phyloP scores from a whole-genome alignment of 2,113 vertebrate species.

The Dinomys branickii region DNA sequence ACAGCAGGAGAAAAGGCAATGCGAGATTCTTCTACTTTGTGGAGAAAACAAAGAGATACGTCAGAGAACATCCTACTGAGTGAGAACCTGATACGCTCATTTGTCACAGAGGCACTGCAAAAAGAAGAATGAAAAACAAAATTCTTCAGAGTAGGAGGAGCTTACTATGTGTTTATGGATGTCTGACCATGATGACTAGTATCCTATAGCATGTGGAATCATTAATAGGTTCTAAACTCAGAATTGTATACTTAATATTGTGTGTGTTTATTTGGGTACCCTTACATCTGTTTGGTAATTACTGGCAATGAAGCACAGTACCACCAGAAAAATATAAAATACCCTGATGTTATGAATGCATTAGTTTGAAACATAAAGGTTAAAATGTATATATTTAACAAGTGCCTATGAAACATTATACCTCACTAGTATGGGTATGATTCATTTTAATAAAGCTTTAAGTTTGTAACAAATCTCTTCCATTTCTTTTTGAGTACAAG shows the following conservation, averaged over 20 bases:
- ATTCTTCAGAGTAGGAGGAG: not conserved
- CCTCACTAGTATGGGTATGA: not conserved
- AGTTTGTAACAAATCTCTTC: not conserved
- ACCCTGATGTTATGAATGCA: slow-evolving; percentile 23
- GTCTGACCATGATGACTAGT: slow-evolving; percentile 34
- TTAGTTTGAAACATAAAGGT: slow-evolving; percentile 66
- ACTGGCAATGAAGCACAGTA: slow-evolving; percentile 62
- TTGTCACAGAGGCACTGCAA: not conserved
- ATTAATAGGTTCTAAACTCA: not conserved
- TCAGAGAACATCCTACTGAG: not conserved
- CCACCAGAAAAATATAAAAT: slow-evolving; percentile 63
- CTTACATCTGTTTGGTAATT: slow-evolving; percentile 68
- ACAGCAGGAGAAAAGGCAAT: not conserved
- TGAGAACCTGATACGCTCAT: not conserved
- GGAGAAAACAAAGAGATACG: not conserved
- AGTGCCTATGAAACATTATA: slow-evolving; percentile 42
- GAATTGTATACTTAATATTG: slow-evolving; percentile 34
- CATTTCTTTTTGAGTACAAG: not conserved
- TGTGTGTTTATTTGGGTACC: slow-evolving; percentile 55
- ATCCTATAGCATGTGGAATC: slow-evolving; percentile 48
- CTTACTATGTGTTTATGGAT: slow-evolving; percentile 42
- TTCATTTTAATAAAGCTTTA: slow-evolving; percentile 53
- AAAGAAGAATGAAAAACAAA: slow-evolving; percentile 25
- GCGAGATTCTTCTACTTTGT: not conserved
- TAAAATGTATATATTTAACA: slow-evolving; percentile 52